Base-by-base conservation (phyloP, 2,888 invertebrate species). In the Polymixis flavicincta region DNA sequence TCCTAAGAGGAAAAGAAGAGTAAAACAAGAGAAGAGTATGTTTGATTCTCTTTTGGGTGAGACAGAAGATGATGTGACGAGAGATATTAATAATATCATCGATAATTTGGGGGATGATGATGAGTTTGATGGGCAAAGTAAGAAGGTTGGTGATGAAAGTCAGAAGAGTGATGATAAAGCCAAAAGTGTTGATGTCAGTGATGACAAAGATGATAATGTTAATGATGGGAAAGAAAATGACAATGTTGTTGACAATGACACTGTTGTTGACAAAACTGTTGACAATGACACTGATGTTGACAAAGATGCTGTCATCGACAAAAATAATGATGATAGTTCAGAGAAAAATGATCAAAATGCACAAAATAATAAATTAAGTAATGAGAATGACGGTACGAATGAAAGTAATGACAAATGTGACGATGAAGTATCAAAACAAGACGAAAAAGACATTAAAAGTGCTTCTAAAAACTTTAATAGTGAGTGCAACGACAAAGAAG, bases 41-140 rank as follows among this genome's bases (percentile, higher is more conserved):
- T 87, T 88, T n/a, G 87, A 88, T 48, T 79, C 83, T 19, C 50
- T 85, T 42, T 42, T 82, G 5, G 84, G 84, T 0, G 76, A 69
- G 1, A 28, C 75, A 2, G 88, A 90, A 71, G 85, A 81, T 17
- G 88, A 90, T 45, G 83, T 90, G 0, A 87, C 84, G 1, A 85
- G 64, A 8, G 86, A 91, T 74, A 91, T 92, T 63, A 75, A 90
- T 78, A 91, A 83, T 80, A 90, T 93, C 25, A 92, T 93, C 9
- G 85, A 89, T 76, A 91, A 91, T 78, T 84, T 94, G 28, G 75
- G 52, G 6, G 71, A 82, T 61, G 88, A 86, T 19, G 70, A 65
- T 32, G 72, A 66, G 0, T 54, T 74, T 17, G 71, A 71, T 22
- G 14, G 7, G 8, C 7, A 32, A 9, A 57, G 17, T 54, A 74